Evolutionary conservation across 2,888 invertebrate species (phyloP), one percentile per base, ranked within the genome.

Genomic region (Deroplatys truncata): DNA sequence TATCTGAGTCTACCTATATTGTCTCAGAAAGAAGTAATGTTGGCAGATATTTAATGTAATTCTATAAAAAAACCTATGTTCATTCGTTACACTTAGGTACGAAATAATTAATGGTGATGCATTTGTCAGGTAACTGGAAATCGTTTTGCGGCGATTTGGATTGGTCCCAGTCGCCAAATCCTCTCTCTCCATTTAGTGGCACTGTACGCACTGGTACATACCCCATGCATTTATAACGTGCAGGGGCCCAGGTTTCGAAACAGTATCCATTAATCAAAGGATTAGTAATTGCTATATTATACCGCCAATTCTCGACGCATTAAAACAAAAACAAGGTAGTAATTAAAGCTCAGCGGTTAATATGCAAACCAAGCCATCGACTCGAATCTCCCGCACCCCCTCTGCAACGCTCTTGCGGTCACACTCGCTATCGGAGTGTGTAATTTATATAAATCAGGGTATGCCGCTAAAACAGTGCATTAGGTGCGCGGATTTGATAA

Each of bases 241-340:
- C 28, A 72, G 28, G 35, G 43, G 13, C 43, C 56, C 29, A 49
- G 89, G 85, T 28, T 82, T 72, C 85, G 85, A 89, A 89, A 29
- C 84, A 88, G 82, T 72, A 82, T 84, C 29, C 88, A 89, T 89
- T 89, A 88, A 88, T 89, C 88, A 89, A 82, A 85, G 85, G 88
- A 89, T 89, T 88, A 89, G 89, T 88, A 89, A 89, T 89, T 85
- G 89, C 43, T 82, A 82, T 89, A 87, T 87, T 89, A 83, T 85
- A 35, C 84, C 25, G 28, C 35, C 88, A 85, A 88, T 85, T 85
- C 31, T n/a, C 84, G 29, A 31, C 72, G 72, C 85, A 85, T 85
- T 88, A 88, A 88, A 88, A 85, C 88, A 31, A 82, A 82, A 82
- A 82, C 87, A 87, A 87, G 49, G 82, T 87, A 86, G 85, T 82